Base-by-base conservation (phyloP, 2,797 vertebrate species). In the Coranthus polyacanthus region DNA sequence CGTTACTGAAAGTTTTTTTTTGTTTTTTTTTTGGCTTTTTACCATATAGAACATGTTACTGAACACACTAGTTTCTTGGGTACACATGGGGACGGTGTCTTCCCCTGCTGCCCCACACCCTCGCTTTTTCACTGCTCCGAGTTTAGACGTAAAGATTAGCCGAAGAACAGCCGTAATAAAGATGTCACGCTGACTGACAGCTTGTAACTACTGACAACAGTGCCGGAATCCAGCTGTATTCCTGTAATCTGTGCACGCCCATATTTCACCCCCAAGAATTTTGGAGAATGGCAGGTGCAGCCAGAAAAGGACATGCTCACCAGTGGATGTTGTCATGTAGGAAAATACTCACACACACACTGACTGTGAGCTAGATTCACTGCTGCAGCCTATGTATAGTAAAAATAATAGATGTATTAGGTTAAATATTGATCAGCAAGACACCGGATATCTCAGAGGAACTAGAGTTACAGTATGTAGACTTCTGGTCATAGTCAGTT, bases 251-350 rank as follows among this genome's bases (percentile, higher is more conserved):
- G 75, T 76, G 61, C 58, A 56, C 64, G 37, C 79, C 81, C 70
- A 6, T 89, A 89, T 92, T 92, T 46, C 77, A 95, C 85, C 64
- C 82, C 79, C 75, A 88, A 82, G 89, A 92, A 89, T 95, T 88
- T 80, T 5, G 50, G 72, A 63, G 68, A 84, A 91, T 91, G 92
- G 92, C 93, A 96, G 93, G 89, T 94, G 90, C 92, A 93, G 91
- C 93, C 93, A 92, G 91, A 89, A 89, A 92, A 79, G 77, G 66
- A 55, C 66, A 83, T 72, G 75, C 51, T 67, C 62, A 66, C 79
- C 72, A 51, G 59, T 51, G 71, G 62, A 79, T 49, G 71, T 56
- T 53, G 69, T 67, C 64, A 61, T 51, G n/a, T n/a, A 15, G 26
- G 52, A 16, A 55, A 6, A 22, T 51, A 39, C 50, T 21, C 24